Percentiles rank a stretch among this genome's conserved stretches.
Conservation (phyloP, 2,113 vertebrate genomes). For the Dolichallabes microphthalmus region DNA sequence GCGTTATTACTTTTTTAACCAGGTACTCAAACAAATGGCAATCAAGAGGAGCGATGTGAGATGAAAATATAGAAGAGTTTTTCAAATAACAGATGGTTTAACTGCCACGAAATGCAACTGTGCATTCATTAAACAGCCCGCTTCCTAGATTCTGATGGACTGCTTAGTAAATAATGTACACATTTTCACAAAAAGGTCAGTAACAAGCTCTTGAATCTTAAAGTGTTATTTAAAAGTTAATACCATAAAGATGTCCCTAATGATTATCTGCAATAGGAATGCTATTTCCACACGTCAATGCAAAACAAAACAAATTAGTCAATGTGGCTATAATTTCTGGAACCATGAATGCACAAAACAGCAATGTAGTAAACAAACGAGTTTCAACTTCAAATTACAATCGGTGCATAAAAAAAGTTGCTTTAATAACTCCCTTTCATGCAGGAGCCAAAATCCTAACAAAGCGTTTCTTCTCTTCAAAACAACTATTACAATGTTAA, state of each 20-base stretch:
- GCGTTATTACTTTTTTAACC: not conserved
- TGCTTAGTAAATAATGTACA: not conserved
- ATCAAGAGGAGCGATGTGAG: not conserved
- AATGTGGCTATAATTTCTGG: not conserved
- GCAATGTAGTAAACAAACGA: not conserved
- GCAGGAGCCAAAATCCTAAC: not conserved
- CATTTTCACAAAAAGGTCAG: not conserved
- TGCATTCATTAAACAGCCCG: constrained; percentile 12
- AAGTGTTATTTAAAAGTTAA: not conserved
- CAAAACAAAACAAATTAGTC: constrained; percentile 5
- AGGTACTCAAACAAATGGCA: constrained; percentile 30
- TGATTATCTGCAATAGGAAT: not conserved
- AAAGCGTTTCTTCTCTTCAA: not conserved
- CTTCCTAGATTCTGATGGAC: constrained; percentile 8
- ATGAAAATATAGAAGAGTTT: not conserved
- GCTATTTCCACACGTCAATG: not conserved
- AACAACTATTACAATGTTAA: not conserved
- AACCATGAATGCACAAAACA: not conserved
- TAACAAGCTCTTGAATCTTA: not conserved
- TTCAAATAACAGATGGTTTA: not conserved
- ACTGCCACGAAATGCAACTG: not conserved
- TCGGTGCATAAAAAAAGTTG: constrained; percentile 2
- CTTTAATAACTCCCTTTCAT: not conserved
- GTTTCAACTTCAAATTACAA: not conserved
- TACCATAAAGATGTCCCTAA: no score